Percentiles rank a stretch among this genome's conserved stretches.
phyloP scores from a whole-genome alignment of 2,113 vertebrate species.

The Isichthys henryi region DNA sequence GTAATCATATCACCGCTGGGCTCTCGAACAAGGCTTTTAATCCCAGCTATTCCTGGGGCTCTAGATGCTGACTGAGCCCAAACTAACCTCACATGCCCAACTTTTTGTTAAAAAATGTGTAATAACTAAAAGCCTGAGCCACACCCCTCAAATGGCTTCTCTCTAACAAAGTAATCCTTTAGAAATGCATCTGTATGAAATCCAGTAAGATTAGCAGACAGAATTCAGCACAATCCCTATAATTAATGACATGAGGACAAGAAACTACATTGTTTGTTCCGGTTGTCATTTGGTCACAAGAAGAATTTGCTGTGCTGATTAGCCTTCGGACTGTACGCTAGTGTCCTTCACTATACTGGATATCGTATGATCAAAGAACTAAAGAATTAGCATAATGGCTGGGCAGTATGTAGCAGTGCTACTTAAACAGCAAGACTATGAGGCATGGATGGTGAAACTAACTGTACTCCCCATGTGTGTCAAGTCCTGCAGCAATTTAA shows the following conservation, averaged over 20 bases:
- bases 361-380: not conserved
- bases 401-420: not conserved
- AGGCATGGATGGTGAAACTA: not conserved
- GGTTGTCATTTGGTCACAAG: not conserved
- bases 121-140: not conserved
- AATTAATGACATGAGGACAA: not conserved
- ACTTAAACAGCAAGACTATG: not conserved
- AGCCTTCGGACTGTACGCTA: not conserved
- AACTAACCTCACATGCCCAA: not conserved
- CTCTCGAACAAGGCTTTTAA: not conserved
- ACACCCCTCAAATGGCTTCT: not conserved
- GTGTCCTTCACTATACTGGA: not conserved
- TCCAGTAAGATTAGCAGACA: not conserved
- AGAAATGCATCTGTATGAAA: not conserved
- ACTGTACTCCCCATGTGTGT: not conserved
- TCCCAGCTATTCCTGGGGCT: not conserved
- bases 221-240: not conserved
- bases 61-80: not conserved
- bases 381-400: not conserved
- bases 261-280: not conserved
- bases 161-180: not conserved
- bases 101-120: not conserved
- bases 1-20: not conserved
- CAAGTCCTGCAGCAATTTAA: not conserved
- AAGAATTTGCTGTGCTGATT: not conserved